Evolutionary conservation across 2,888 invertebrate species (phyloP).

Genomic region (Cheilosia pagana): DNA sequence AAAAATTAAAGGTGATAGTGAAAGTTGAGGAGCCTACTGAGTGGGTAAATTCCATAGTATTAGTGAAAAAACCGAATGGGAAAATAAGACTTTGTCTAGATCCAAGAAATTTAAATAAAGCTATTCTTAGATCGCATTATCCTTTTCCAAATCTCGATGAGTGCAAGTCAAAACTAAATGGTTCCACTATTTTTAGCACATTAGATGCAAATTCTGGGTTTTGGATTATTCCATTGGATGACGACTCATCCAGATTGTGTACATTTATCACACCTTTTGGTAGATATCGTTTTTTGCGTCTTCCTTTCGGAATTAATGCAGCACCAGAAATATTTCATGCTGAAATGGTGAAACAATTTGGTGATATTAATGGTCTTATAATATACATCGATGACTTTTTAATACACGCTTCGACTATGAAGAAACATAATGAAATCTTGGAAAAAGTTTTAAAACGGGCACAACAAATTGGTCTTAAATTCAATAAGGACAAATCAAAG

Average conservation of each 20-base stretch:
- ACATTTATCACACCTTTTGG: slow-evolving; percentile 75
- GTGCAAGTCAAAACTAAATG: slow-evolving; percentile 38
- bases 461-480: slow-evolving; percentile 39
- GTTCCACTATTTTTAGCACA: slow-evolving; percentile 36
- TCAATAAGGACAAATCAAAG: slow-evolving; percentile 20
- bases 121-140: slow-evolving; percentile 57
- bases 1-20: slow-evolving; percentile 2
- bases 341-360: slow-evolving; percentile 48
- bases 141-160: slow-evolving; percentile 51
- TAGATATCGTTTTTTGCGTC: slow-evolving; percentile 62
- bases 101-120: slow-evolving; percentile 70
- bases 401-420: slow-evolving; percentile 19
- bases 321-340: slow-evolving; percentile 59
- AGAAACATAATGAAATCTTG: slow-evolving; percentile 31
- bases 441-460: slow-evolving; percentile 26
- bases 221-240: slow-evolving; percentile 74
- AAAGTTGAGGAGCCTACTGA: neutral
- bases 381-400: slow-evolving; percentile 57
- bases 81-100: slow-evolving; percentile 67
- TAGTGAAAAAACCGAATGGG: slow-evolving; percentile 63
- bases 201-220: slow-evolving; percentile 68
- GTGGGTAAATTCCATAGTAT: slow-evolving; percentile 68
- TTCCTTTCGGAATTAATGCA: slow-evolving; percentile 51
- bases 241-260: slow-evolving; percentile 73
- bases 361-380: slow-evolving; percentile 38